A percentile compares a stretch with the other conserved stretches of the same genome.
Evolutionary conservation across 2,888 invertebrate species (phyloP).

Genomic region (Tipula lateralis): DNA sequence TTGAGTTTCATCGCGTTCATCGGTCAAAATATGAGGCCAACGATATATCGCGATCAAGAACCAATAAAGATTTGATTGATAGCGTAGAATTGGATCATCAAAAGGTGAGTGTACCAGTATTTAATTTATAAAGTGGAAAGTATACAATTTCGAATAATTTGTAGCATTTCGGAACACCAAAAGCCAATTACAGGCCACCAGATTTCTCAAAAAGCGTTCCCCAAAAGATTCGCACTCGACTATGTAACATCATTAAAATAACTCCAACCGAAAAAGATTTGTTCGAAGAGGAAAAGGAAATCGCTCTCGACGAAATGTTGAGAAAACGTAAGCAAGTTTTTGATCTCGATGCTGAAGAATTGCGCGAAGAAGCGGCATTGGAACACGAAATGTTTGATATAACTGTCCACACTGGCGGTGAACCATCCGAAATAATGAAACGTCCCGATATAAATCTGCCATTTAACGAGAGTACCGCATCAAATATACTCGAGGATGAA

Average conservation of each 20-base stretch:
- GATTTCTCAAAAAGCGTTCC: not conserved
- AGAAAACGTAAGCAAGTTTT: not conserved
- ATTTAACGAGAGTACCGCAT: conserved; percentile 44
- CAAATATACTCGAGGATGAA: conserved; percentile 43
- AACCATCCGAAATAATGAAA: not conserved
- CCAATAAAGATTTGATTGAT: not conserved
- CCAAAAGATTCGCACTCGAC: not conserved
- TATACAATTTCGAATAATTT: not conserved
- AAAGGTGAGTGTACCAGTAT: not conserved
- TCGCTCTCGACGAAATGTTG: not conserved
- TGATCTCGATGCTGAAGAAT: not conserved
- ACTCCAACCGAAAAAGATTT: not conserved
- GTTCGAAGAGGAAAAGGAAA: not conserved
- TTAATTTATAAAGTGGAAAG: not conserved
- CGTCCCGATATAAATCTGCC: not conserved
- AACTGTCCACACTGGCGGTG: not conserved
- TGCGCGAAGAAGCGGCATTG: not conserved
- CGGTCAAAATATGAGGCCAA: not conserved
- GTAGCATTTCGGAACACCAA: not conserved
- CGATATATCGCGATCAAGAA: not conserved
- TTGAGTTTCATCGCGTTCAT: not conserved
- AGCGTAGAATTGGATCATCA: not conserved
- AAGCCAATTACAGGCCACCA: not conserved
- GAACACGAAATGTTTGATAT: not conserved
- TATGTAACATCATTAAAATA: not conserved